These are phyloP conservation scores for Hystrix brachyura DNA, from an alignment of 2,113 vertebrate genomes.

Conservation along the genomic window DNA sequence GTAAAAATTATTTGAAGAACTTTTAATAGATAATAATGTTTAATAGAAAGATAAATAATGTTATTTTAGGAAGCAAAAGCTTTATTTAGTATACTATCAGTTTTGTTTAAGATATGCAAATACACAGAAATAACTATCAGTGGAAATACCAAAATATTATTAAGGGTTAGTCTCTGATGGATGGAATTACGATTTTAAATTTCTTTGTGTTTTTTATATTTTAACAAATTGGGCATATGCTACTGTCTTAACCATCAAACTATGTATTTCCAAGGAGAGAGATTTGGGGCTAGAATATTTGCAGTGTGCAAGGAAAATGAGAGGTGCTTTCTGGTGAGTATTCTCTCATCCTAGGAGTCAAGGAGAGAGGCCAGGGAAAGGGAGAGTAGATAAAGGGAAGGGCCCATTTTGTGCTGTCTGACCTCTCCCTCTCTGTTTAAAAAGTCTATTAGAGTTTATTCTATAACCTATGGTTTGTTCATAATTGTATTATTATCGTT, in stretches of 20 bases:
- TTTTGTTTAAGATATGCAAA: background rate
- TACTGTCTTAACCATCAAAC: constrained; percentile 21
- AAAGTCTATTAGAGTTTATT: background rate
- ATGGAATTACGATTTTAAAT: background rate
- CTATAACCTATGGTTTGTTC: background rate
- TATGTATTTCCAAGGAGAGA: background rate
- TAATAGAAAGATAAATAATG: background rate
- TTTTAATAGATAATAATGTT: background rate
- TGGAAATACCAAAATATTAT: background rate
- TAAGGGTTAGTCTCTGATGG: background rate
- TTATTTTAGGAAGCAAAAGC: background rate
- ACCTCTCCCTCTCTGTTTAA: background rate
- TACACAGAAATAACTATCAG: background rate
- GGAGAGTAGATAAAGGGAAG: background rate
- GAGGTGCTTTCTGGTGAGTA: background rate
- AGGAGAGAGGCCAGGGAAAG: background rate
- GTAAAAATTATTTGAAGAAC: background rate
- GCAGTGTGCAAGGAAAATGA: background rate
- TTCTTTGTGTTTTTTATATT: constrained; percentile 1
- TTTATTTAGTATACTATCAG: background rate
- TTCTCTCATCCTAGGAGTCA: background rate
- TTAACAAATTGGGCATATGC: background rate
- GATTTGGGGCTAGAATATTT: background rate
- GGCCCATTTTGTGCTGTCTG: background rate
- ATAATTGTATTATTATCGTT: background rate